phyloP scores from a whole-genome alignment of 2,113 vertebrate species.

The Numida meleagris region DNA sequence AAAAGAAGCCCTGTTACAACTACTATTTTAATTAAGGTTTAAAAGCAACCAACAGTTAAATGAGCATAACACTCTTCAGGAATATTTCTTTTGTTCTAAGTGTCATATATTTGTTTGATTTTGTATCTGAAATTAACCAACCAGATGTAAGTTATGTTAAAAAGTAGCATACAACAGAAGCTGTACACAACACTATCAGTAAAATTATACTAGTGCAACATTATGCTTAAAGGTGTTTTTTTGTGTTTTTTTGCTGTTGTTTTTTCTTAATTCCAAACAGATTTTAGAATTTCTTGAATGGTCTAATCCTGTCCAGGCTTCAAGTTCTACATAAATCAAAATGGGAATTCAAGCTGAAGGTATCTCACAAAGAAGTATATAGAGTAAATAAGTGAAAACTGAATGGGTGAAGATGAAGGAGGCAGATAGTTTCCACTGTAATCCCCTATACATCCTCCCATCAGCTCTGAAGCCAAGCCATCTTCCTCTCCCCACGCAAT shows the following conservation, averaged over 20 bases:
- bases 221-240: not conserved
- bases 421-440: not conserved
- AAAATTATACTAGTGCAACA: not conserved
- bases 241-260: not conserved
- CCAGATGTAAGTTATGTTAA: not conserved
- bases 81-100: not conserved
- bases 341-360: not conserved
- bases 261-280: not conserved
- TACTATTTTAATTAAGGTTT: not conserved
- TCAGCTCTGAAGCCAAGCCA: not conserved
- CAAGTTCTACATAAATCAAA: not conserved
- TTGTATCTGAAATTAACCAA: not conserved
- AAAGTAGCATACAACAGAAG: not conserved
- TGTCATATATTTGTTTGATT: not conserved
- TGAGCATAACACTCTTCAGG: not conserved
- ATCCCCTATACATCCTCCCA: not conserved
- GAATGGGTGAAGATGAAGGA: not conserved
- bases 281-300: not conserved
- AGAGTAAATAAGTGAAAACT: not conserved
- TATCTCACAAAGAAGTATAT: not conserved
- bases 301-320: not conserved
- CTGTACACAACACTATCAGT: not conserved
- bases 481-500: not conserved
- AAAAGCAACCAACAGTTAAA: not conserved
- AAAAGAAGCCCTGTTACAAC: not conserved